Evolutionary conservation across 2,888 invertebrate species (phyloP), one percentile per base, ranked within the genome.

Genomic region (Tridacna gigas): DNA sequence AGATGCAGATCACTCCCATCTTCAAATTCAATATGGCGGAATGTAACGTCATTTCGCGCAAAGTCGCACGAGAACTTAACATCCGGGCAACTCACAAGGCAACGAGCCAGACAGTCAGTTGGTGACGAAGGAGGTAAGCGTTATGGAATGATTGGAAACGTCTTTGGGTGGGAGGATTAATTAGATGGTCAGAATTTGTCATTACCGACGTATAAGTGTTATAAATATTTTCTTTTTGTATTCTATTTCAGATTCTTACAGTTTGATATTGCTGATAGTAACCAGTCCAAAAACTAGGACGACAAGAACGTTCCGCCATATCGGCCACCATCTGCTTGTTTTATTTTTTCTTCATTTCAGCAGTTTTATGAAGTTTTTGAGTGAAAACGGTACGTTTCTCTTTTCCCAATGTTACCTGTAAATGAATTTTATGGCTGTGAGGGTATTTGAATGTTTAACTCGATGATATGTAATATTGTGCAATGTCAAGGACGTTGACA

Each of bases 321-420:
- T 83, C 83, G 85, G 86, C 89, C 82, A 80, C 76, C 66, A 82
- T 80, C 71, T 75, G 82, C 80, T 84, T 81, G 61, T 79, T 82
- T 73, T 80, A 77, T 74, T 80, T 76, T n/a, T 66, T 48, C 79
- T 74, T 83, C 82, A 80, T 83, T 89, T 88, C 90, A 86, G 90
- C 90, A 90, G 90, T 92, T 86, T 91, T 93, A 93, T 93, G 93
- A 93, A 92, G 92, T 91, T 92, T 90, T 91, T 89, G 91, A 80
- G 89, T 89, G 84, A 83, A 86, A 88, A 92, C 91, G 92, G 93
- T 93, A 87, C 89, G 91, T 88, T 51, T 25, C 1, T 47, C 5
- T 4, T 37, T 37, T 37, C 37, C 2, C 2, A 37, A 7, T 2
- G 37, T 37, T 37, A 37, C 7, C 37, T 37, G 37, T 37, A 7